Conservation (phyloP, 1,140 invertebrate genomes). For the Achroia grisella region DNA sequence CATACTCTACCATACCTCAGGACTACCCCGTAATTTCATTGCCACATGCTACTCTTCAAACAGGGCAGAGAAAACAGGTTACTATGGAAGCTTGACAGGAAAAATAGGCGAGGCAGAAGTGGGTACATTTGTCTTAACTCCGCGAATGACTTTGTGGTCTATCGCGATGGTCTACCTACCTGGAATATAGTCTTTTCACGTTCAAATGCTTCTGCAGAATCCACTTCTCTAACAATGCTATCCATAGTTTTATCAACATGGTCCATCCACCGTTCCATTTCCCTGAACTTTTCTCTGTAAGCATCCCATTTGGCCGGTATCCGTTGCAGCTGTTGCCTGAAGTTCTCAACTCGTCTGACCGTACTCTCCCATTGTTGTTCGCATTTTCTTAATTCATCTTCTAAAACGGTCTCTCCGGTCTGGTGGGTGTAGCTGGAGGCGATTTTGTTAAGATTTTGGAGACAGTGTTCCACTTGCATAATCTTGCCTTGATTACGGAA, state of each 20-base stretch:
- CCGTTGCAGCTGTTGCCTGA: constrained; percentile 86
- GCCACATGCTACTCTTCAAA: no score
- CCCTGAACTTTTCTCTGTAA: constrained; percentile 87
- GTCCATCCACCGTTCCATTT: constrained; percentile 94
- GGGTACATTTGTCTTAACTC: no score
- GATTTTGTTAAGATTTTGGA: constrained; percentile 84
- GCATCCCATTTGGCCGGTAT: constrained; percentile 93
- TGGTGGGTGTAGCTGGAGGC: constrained; percentile 78
- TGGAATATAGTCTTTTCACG: constrained; percentile 90
- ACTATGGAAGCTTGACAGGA: no score
- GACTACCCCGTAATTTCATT: no score
- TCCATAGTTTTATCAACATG: constrained; percentile 87
- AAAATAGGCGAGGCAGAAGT: no score
- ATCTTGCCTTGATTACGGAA: constrained; percentile 82
- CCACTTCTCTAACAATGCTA: constrained; percentile 88
- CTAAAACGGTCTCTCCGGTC: constrained; percentile 78
- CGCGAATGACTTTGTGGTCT: no score
- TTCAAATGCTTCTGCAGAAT: constrained; percentile 91
- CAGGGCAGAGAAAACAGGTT: no score
- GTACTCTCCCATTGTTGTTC: constrained; percentile 84
- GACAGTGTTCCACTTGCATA: constrained; percentile 81
- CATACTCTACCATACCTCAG: no score
- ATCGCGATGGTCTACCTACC: constrained; percentile 71
- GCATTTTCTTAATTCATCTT: constrained; percentile 79
- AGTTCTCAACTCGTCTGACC: constrained; percentile 79